Evolutionary conservation across 1,140 invertebrate species (phyloP), one percentile per base, ranked within the genome.

Genomic region (Anastrepha obliqua): DNA sequence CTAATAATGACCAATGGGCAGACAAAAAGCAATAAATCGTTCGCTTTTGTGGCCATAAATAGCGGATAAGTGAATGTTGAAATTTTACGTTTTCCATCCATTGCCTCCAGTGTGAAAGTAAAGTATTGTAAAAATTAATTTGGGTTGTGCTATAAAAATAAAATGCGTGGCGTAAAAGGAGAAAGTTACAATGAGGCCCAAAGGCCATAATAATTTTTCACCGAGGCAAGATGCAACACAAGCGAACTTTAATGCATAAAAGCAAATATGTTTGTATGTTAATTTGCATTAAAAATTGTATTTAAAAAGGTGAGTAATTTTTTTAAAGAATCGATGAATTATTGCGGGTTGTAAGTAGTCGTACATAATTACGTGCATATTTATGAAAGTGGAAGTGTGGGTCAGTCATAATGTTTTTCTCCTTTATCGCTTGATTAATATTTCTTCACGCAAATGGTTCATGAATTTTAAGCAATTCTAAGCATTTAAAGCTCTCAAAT

Each of bases 11-110:
- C 65, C 29, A 67, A 67, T 67, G 65, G 65, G n/a, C 65, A 67
- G 65, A 67, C 65, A 29, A 67, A 67, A 67, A 42, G 20, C 65
- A 67, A 67, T 67, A 67, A 67, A 67, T 67, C 65, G 65, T 67
- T 58, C 65, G 20, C 62, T 13, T 64, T 64, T 67, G 65, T 67
- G 13, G 65, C 65, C 20, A 67, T 15, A 42, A 39, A 20, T 29
- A 42, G 29, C 65, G 65, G 9, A 39, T 4, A 20, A 8, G 29
- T 39, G 2, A 67, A 67, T 67, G 20, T 42, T 8, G 17, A 62
- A 17, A 9, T 62, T 62, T 62, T 62, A 4, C 11, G 65, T 11
- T 9, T 42, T 58, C 3, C 20, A 42, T 67, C 20, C 55, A 8
- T 58, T 58, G 7, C 55, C 7, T 13, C 13, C 55, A 8, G 55